Base-by-base conservation (phyloP, 2,888 invertebrate genomes). In the Sepioteuthis lessoniana region DNA sequence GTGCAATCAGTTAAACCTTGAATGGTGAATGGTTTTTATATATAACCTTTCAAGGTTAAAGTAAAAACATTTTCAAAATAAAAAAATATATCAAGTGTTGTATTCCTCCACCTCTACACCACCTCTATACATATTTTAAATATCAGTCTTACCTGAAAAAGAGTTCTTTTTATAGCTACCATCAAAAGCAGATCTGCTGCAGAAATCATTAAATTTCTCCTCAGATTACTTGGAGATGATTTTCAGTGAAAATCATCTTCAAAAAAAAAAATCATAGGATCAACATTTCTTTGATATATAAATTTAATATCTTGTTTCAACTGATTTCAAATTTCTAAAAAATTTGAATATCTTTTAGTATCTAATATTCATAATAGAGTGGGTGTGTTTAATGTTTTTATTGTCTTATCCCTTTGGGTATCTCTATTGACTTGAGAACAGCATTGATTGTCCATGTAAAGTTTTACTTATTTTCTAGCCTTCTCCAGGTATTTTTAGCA, bases 201-300 rank as follows among this genome's bases (percentile, higher is more conserved):
- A n/a, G n/a, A 76, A n/a, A n/a, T n/a, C n/a, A 76, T 76, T 76
- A 76, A 76, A 76, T 76, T 76, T 76, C 76, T 76, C 16, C 76
- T 76, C 16, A 16, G 76, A 16, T 76, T 76, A 76, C n/a, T 2
- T 35, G n/a, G n/a, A n/a, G n/a, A n/a, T n/a, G n/a, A 76, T 76
- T 35, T 16, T 76, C n/a, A 76, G 19, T n/a, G n/a, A 35, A 76
- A n/a, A n/a, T n/a, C n/a, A n/a, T n/a, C n/a, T n/a, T n/a, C n/a
- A n/a, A 16, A n/a, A 55, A 55, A 21, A 16, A 47, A 19, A 42
- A 42, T 42, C 42, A 3, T 42, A 5, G 42, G 42, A 42, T 42
- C 42, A 42, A 42, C 42, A 42, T 42, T 3, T 42, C 42, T 42
- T 42, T 42, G 42, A 42, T 42, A 42, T 42, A 7, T 76, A 19